Conservation (phyloP, 2,113 vertebrate genomes). For the Menidia beryllina region DNA sequence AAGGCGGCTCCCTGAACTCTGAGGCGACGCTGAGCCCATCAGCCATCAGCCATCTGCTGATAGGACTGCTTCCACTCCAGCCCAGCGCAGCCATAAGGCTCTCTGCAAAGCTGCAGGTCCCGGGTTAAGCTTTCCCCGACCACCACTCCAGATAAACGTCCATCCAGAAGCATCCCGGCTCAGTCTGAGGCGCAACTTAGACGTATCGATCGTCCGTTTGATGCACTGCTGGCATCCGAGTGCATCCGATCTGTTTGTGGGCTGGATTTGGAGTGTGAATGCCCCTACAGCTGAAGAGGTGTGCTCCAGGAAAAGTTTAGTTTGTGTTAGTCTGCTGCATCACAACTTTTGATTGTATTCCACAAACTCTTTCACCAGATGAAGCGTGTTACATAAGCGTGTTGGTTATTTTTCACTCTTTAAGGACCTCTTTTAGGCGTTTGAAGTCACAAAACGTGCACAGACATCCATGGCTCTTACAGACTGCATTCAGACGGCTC, state of each 20-base stretch:
- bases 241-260: slow-evolving; percentile 30
- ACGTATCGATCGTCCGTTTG: slow-evolving; percentile 59
- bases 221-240: slow-evolving; percentile 49
- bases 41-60: neutral
- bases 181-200: slow-evolving; percentile 46
- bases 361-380: neutral
- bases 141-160: slow-evolving; percentile 14
- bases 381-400: neutral
- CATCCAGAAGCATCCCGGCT: slow-evolving; percentile 9
- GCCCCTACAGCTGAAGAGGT: slow-evolving; percentile 19
- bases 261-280: slow-evolving; percentile 14
- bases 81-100: neutral
- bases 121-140: neutral
- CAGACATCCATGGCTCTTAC: neutral
- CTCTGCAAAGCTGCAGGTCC: neutral
- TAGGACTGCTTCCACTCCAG: neutral
- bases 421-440: too few species aligned
- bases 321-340: too few species aligned
- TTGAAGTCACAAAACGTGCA: neutral
- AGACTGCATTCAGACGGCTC: neutral
- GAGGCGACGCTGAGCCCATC: neutral
- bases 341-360: neutral
- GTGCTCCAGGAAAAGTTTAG: slow-evolving; percentile 22
- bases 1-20: neutral
- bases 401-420: too few species aligned